These are phyloP conservation scores for Candidula unifasciata DNA, from an alignment of 2,888 invertebrate genomes.

Conservation along the genomic window DNA sequence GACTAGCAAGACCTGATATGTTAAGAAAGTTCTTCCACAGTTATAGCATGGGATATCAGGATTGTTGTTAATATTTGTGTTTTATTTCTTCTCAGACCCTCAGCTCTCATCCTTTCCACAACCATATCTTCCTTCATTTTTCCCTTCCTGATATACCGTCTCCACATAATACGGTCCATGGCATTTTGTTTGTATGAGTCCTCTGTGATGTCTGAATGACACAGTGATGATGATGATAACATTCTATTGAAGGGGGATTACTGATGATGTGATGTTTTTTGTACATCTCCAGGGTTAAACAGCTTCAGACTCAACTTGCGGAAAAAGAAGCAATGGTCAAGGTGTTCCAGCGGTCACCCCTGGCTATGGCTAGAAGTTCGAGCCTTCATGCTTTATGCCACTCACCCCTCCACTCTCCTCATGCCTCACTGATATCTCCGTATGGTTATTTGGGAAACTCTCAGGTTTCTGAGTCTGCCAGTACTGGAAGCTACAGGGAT, in stretches of 20 bases:
- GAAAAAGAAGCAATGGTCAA: constrained; percentile 94
- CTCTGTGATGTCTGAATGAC: too few species aligned
- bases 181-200: too few species aligned
- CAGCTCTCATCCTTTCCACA: too few species aligned
- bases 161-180: too few species aligned
- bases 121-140: too few species aligned
- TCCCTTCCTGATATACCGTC: too few species aligned
- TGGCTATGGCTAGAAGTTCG: constrained; percentile 73
- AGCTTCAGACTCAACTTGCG: constrained; percentile 90
- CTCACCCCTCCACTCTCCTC: constrained; percentile 75
- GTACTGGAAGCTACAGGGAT: constrained; percentile 56
- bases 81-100: too few species aligned
- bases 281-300: constrained; percentile 83
- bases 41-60: too few species aligned
- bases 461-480: constrained; percentile 26
- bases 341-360: constrained; percentile 84
- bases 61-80: too few species aligned
- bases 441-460: constrained; percentile 34
- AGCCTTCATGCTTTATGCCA: constrained; percentile 69
- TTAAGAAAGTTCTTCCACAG: too few species aligned
- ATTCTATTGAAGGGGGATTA: not conserved
- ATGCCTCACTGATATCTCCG: constrained; percentile 70
- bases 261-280: not conserved
- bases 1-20: too few species aligned
- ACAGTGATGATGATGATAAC: not conserved